These are phyloP conservation scores for Ficedula albicollis DNA, from an alignment of 2,797 vertebrate genomes.

Conservation along the genomic window DNA sequence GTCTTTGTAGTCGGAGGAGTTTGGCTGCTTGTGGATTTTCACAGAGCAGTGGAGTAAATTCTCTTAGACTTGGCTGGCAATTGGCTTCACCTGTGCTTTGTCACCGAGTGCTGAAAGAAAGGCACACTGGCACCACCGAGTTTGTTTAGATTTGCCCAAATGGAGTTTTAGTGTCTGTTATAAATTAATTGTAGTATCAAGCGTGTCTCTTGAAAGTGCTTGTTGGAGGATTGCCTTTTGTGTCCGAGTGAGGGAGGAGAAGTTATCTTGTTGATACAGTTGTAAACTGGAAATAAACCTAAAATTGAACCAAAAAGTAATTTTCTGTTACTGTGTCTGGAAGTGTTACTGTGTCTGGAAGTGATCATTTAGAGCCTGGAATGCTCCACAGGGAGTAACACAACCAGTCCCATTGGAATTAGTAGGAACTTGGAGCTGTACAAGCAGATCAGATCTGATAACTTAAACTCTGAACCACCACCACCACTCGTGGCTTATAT, in stretches of 20 bases:
- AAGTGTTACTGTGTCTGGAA: background rate
- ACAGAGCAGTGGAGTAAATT: background rate
- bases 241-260: background rate
- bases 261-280: background rate
- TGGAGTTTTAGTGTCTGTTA: background rate
- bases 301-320: background rate
- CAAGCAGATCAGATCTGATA: background rate
- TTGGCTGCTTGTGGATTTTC: background rate
- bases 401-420: background rate
- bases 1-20: background rate
- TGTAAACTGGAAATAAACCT: background rate
- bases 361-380: background rate
- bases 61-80: background rate
- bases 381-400: background rate
- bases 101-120: background rate
- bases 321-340: background rate
- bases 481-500: accelerated
- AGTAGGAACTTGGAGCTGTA: background rate
- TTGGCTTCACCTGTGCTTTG: background rate
- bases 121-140: accelerated
- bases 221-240: background rate
- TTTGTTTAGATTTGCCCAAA: background rate
- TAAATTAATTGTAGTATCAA: background rate
- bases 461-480: background rate
- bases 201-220: background rate